Evolutionary conservation across 2,797 vertebrate species (phyloP), one percentile per base, ranked within the genome.

Genomic region (Oreortyx pictus): DNA sequence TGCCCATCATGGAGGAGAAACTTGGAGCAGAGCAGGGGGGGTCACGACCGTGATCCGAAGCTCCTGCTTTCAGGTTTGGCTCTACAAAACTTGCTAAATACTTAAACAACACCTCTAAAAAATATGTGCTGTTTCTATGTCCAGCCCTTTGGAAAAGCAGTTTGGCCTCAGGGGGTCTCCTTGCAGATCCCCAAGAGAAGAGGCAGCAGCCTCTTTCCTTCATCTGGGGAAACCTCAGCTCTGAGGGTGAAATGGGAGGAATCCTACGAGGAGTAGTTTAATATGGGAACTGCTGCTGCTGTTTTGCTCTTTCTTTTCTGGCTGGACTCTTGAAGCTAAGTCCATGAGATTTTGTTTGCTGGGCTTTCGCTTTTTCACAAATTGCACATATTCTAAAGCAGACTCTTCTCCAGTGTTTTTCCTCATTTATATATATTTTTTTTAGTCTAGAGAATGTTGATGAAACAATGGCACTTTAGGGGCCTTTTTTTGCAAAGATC

Each of bases 111-210:
- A 2, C 49, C 19, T 89, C 39, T 54, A 10, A 85, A 91, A 76
- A 47, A 5, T n/a, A 72, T 66, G 13, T 46, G 61, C 59, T 52
- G 33, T 70, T 76, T 89, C 79, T 14, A 0, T 47, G 56, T 70
- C 56, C 60, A 77, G 20, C 6, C 19, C 31, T 9, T n/a, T 49
- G 44, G 72, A 67, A 54, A 83, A 70, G 24, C 0, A 0, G 6
- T 66, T 71, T 78, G 54, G 46, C 57, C 46, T 74, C 10, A 4
- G 20, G 59, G 54, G 39, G 72, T 35, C 22, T 81, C 20, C 71
- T 39, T 0, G 0, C 0, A 4, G 31, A 49, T 62, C 15, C 54
- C 13, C 72, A 15, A 73, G 47, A 81, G 73, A 77, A 67, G 71
- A 81, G 14, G 14, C 73, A 59, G 25, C 37, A 46, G 49, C 35